Evolutionary conservation across 1,140 invertebrate species (phyloP), one percentile per base, ranked within the genome.

Genomic region (Amphibalanus amphitrite): DNA sequence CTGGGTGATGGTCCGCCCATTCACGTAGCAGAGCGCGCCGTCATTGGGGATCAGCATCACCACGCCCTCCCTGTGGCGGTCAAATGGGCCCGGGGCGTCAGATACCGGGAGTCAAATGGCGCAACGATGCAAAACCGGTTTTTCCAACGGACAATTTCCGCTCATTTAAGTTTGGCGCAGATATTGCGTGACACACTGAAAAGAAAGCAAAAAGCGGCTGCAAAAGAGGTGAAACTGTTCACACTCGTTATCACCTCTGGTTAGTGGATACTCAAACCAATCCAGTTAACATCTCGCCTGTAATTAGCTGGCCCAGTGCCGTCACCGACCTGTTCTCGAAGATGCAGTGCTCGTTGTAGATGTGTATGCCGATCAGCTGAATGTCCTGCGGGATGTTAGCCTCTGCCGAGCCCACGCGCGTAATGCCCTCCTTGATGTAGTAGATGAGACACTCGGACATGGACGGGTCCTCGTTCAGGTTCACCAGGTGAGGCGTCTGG

Each of bases 391-490:
- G 89, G 71, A 91, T 85, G 75, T 90, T 90, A 0, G 92, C 90
- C 78, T 95, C 92, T 1, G 91, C 87, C 17, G 92, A 91, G 33
- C 96, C 96, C 38, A 98, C 88, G 29, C 93, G 86, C 1, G 97
- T 99, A n/a, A 92, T 84, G 0, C 95, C 95, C 77, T 95, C 91
- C 81, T 99, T 99, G 73, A 99, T 95, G 79, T 99, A 99, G 79
- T 99, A 99, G n/a, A 99, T 87, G 33, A 99, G 83, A 82, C 97
- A 99, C 80, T 99, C 97, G 0, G 96, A 98, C 87, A 99, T 93
- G 75, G 95, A 87, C 1, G 97, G 96, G 82, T 99, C 97, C 81
- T 99, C 97, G 81, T 99, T 99, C 25, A 99, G 81, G 81, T 99
- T 99, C 29, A 99, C 95, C 73, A 99, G 86, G 86, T 99, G 96